Evolutionary conservation across 2,888 invertebrate genomes (phyloP).

Genomic region (Tortrix viridana): DNA sequence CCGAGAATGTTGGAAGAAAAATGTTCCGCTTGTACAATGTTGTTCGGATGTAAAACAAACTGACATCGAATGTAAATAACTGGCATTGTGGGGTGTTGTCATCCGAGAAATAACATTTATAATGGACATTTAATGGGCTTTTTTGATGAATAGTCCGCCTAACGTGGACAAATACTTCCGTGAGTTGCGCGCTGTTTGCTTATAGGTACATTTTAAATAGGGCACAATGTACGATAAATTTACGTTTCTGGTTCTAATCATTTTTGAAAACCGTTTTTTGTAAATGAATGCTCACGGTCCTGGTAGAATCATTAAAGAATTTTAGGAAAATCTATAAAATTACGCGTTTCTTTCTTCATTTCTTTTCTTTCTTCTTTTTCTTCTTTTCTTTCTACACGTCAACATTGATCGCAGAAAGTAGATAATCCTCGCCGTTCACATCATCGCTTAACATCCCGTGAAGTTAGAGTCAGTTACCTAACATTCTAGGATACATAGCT

Average conservation of each 20-base stretch:
- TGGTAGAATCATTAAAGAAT: too few species aligned
- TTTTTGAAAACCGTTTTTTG: too few species aligned
- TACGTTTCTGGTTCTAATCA: not conserved
- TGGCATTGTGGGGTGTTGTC: slow-evolving; percentile 77
- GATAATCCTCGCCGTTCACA: too few species aligned
- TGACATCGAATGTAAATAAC: slow-evolving; percentile 82
- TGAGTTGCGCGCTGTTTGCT: slow-evolving; percentile 45
- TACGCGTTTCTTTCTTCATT: too few species aligned
- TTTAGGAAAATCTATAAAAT: too few species aligned
- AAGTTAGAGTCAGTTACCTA: too few species aligned
- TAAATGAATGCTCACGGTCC: too few species aligned
- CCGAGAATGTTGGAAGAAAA: slow-evolving; percentile 73
- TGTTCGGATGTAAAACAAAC: slow-evolving; percentile 83
- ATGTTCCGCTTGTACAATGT: slow-evolving; percentile 78
- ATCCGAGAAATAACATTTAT: slow-evolving; percentile 73
- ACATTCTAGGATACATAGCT: too few species aligned
- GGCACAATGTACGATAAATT: slow-evolving; percentile 18
- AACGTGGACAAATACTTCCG: slow-evolving; percentile 52
- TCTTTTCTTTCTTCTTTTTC: too few species aligned
- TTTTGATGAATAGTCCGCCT: slow-evolving; percentile 65
- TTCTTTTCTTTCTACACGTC: too few species aligned
- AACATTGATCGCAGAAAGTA: too few species aligned
- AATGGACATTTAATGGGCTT: slow-evolving; percentile 76
- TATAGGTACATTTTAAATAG: slow-evolving; percentile 32
- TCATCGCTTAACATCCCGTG: too few species aligned